Conservation (phyloP, 2,113 vertebrate genomes). For the Papio anubis region DNA sequence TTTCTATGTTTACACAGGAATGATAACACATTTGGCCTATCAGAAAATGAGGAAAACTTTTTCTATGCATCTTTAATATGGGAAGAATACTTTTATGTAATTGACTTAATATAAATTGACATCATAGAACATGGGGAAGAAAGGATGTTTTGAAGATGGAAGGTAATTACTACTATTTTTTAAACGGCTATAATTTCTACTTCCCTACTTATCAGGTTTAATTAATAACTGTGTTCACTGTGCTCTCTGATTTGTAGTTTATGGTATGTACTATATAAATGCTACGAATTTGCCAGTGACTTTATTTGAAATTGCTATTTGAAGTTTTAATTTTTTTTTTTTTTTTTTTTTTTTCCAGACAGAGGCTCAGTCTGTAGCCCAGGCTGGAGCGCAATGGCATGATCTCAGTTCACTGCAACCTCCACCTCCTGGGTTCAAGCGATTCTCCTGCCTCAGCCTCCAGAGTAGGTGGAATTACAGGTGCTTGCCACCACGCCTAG, state of each 20-base stretch:
- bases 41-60: background rate
- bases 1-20: background rate
- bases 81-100: slow-evolving; percentile 37
- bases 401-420: too few species aligned
- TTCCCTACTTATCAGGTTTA: background rate
- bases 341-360: too few species aligned
- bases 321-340: background rate
- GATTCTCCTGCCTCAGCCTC: too few species aligned
- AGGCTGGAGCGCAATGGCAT: too few species aligned
- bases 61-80: background rate
- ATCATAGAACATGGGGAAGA: background rate
- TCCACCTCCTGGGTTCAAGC: too few species aligned
- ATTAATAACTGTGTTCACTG: background rate
- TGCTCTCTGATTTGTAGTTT: background rate
- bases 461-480: too few species aligned
- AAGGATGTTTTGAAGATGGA: slow-evolving; percentile 22
- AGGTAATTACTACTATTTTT: slow-evolving; percentile 33
- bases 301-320: background rate
- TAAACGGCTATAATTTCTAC: slow-evolving; percentile 4
- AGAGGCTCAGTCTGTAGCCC: too few species aligned
- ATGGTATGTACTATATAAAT: background rate
- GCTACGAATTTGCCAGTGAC: background rate
- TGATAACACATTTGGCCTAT: background rate
- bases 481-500: fast-evolving
- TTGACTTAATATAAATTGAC: background rate